These are phyloP conservation scores for Goniozus legneri DNA, from an alignment of 1,140 invertebrate species.

Conservation along the genomic window DNA sequence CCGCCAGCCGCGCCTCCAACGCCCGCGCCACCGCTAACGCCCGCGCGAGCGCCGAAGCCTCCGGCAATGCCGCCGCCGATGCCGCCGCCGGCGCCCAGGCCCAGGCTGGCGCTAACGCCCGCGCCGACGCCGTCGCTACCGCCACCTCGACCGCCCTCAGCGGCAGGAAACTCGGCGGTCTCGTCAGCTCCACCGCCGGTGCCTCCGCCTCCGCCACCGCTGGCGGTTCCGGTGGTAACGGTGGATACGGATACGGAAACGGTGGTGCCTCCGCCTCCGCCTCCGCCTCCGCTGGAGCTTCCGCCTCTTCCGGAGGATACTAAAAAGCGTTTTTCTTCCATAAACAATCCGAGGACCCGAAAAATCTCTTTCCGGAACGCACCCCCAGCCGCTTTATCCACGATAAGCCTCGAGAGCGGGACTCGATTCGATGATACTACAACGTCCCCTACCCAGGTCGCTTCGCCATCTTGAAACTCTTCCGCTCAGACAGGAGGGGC, in stretches of 20 bases:
- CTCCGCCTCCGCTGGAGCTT: not conserved
- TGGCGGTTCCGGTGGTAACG: not conserved
- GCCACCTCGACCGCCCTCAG: not conserved
- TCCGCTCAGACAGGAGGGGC: no score
- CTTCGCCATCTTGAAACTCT: no score
- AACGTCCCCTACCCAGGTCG: no score
- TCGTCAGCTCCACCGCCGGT: not conserved
- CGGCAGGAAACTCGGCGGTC: not conserved
- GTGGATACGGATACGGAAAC: not conserved
- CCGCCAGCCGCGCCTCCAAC: not conserved
- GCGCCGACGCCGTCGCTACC: not conserved
- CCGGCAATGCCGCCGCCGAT: not conserved
- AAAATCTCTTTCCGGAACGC: no score
- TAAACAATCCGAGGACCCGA: no score
- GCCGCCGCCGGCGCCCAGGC: not conserved
- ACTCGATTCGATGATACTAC: no score
- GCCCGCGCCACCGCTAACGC: not conserved
- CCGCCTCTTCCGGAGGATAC: not conserved
- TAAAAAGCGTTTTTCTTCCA: no score
- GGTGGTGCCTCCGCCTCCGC: not conserved
- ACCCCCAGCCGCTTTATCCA: no score
- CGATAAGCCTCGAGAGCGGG: no score
- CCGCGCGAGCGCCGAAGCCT: not conserved
- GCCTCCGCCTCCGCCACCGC: not conserved
- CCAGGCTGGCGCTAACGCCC: not conserved